Base-by-base conservation (phyloP, 2,113 vertebrate genomes). In the Daubentonia madagascariensis region DNA sequence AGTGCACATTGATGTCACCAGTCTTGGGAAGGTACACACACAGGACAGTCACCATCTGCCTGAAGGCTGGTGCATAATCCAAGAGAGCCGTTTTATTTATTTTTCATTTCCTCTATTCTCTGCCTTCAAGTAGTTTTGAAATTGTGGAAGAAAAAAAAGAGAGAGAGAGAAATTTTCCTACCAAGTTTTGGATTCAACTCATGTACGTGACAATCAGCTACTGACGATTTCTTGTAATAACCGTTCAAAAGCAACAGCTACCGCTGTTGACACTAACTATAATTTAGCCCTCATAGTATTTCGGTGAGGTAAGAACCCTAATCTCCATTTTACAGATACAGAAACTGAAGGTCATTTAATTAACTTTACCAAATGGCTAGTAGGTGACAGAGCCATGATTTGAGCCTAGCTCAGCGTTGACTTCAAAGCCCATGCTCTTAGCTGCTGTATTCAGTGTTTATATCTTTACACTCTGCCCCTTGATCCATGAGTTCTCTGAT, bases 81-180 rank as follows among this genome's bases (percentile, higher is more conserved):
- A 9, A 20, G 25, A 37, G 54, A 40, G 5, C 30, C 50, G 6
- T 61, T 59, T 37, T 73, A 35, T 73, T 93, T 96, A 43, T 75
- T 85, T 73, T 70, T 90, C 78, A 25, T 86, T 95, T 94, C 78
- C 96, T 84, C 30, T 63, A 6, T 85, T 78, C n/a, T 30, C 35
- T 37, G 76, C 23, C 45, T 54, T 96, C 45, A 76, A 30, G 79
- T 73, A 18, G 18, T 63, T 95, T 94, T 22, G 50, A 87, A 81
- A 92, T 10, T 7, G 40, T 61, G 59, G 37, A 37, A 54, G 35
- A 16, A 22, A 84, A 80, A 54, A 73, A 68, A 35, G 3, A 28
- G 3, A 63, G 59, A 16, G 8, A 75, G 17, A 63, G 20, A 65
- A 35, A 68, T 6, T 16, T 86, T 92, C 22, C 91, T 90, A 67